A percentile compares a stretch with the other conserved stretches of the same genome.
Evolutionary conservation across 2,113 vertebrate species (phyloP).

Genomic region (Carollia perspicillata): DNA sequence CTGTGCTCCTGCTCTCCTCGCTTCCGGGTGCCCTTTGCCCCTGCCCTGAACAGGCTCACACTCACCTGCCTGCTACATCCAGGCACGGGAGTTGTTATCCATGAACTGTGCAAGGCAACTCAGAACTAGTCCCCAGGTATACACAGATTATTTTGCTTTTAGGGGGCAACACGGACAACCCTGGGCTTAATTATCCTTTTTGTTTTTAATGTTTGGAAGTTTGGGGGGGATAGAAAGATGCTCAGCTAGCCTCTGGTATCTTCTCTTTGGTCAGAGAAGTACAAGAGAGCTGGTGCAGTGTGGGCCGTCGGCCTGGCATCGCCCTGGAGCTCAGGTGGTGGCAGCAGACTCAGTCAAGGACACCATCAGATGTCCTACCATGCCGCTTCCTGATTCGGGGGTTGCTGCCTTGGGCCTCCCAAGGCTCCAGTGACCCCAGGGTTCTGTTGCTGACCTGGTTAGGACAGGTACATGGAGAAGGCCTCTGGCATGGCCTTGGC

Average conservation of each 20-base stretch:
- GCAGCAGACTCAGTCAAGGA: not conserved
- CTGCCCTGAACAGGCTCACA: not conserved
- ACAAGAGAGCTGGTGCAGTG: not conserved
- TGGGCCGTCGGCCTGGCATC: not conserved
- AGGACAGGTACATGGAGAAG: not conserved
- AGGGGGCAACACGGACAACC: not conserved
- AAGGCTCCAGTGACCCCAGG: not conserved
- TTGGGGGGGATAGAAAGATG: not conserved
- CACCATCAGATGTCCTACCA: not conserved
- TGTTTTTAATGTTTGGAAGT: not conserved
- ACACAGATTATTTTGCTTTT: not conserved
- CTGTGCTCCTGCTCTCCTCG: too few relatives aligned
- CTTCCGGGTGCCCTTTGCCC: not conserved
- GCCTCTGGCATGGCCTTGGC: not conserved
- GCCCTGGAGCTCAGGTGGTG: not conserved
- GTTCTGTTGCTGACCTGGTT: not conserved
- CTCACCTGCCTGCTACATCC: not conserved
- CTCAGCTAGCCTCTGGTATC: not conserved
- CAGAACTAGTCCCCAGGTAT: not conserved
- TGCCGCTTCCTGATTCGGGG: not conserved
- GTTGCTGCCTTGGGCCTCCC: not conserved
- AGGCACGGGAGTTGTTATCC: not conserved
- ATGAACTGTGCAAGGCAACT: not conserved
- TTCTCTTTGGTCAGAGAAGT: not conserved
- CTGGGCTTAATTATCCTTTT: not conserved